phyloP scores from a whole-genome alignment of 37 sponge, comb jelly and placozoan species.

The Spongia lamella region DNA sequence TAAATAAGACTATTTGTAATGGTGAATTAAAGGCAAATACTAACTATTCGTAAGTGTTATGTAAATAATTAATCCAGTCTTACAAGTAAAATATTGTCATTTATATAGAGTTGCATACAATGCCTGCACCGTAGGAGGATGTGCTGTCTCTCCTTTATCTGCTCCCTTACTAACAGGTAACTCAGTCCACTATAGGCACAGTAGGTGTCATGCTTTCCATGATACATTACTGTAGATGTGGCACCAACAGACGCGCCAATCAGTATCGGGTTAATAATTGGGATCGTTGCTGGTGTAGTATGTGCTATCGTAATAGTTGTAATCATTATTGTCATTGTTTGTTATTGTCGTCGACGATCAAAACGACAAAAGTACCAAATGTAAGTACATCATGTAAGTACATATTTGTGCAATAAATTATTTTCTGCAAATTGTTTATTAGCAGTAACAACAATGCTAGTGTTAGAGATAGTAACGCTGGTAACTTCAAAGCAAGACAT shows the following conservation, averaged over 20 bases:
- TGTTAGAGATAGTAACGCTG: too few species aligned
- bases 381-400: too few species aligned
- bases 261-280: neutral
- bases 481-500: too few species aligned
- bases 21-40: constrained; percentile 47
- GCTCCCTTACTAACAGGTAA: neutral
- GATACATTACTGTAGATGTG: too few species aligned
- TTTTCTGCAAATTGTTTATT: too few species aligned
- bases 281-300: neutral
- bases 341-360: neutral
- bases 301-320: constrained; percentile 1
- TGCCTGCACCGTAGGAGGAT: neutral
- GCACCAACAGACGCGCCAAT: neutral
- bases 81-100: too few species aligned
- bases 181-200: neutral
- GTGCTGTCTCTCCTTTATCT: neutral
- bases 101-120: neutral
- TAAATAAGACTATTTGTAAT: constrained; percentile 41
- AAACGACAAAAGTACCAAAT: too few species aligned
- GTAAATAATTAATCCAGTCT: too few species aligned
- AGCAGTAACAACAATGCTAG: too few species aligned
- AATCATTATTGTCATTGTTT: neutral
- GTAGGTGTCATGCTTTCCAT: too few species aligned
- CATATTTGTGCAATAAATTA: too few species aligned
- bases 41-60: constrained; percentile 17